A percentile compares a stretch with the other conserved stretches of the same genome.
phyloP scores from a whole-genome alignment of 2,888 invertebrate genomes.

The Crepidodera aurea region DNA sequence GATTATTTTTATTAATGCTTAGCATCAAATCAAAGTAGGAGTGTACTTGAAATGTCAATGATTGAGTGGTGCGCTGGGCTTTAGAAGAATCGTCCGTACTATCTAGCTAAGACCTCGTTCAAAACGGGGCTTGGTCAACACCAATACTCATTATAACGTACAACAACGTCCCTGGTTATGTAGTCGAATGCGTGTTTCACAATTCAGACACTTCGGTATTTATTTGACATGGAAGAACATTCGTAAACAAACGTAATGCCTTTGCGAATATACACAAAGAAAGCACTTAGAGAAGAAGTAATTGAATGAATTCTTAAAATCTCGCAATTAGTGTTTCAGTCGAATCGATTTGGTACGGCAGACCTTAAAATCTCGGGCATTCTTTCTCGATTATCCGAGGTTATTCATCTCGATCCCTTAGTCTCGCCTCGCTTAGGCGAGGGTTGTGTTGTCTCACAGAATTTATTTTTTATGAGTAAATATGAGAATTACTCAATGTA shows the following conservation, averaged over 20 bases:
- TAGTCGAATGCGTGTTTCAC: slow-evolving; percentile 30
- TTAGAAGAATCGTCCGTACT: slow-evolving; percentile 16
- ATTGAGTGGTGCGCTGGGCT: not conserved
- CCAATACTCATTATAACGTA: slow-evolving; percentile 28
- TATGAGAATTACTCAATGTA: not conserved
- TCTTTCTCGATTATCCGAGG: slow-evolving; percentile 16
- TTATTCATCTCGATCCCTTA: slow-evolving; percentile 6
- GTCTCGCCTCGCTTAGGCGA: not conserved
- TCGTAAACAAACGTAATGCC: slow-evolving; percentile 23
- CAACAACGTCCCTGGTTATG: slow-evolving; percentile 29
- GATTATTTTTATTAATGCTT: too few relatives aligned
- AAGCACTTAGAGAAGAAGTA: slow-evolving; percentile 16
- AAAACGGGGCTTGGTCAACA: slow-evolving; percentile 30
- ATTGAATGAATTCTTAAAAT: slow-evolving; percentile 22
- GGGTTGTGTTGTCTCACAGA: not conserved
- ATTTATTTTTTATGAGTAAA: not conserved
- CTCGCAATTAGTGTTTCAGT: slow-evolving; percentile 20
- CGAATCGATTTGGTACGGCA: slow-evolving; percentile 18
- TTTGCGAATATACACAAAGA: slow-evolving; percentile 19
- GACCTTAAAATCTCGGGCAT: slow-evolving; percentile 6
- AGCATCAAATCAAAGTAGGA: too few relatives aligned
- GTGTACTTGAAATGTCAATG: too few relatives aligned
- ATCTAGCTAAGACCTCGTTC: slow-evolving; percentile 26
- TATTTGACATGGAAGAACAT: slow-evolving; percentile 29
- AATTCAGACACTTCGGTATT: slow-evolving; percentile 34